Evolutionary conservation across 2,113 vertebrate genomes (phyloP).

Genomic region (Actenoides lindsayi): DNA sequence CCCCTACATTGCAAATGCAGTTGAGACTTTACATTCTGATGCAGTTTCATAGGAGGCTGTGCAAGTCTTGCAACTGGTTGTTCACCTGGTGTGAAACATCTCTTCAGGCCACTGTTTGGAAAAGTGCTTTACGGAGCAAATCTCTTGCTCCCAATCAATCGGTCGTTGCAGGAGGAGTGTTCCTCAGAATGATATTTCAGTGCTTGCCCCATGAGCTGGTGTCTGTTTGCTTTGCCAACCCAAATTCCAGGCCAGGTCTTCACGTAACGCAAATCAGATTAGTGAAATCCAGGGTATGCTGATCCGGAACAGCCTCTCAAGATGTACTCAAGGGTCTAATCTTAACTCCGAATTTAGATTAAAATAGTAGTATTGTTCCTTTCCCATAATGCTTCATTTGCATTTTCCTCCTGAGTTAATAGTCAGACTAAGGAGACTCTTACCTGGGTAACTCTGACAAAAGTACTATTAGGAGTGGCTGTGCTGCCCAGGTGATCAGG

Average conservation of each 20-base stretch:
- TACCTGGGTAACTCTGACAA: neutral
- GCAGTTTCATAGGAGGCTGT: neutral
- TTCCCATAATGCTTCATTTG: neutral
- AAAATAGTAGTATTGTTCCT: constrained; percentile 28
- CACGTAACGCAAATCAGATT: constrained; percentile 47
- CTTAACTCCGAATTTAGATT: constrained; percentile 5
- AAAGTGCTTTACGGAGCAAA: neutral
- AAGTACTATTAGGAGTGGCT: neutral
- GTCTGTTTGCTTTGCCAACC: neutral
- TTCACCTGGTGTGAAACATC: neutral
- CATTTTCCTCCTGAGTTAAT: neutral
- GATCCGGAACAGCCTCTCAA: constrained; percentile 29
- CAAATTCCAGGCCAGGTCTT: constrained; percentile 41
- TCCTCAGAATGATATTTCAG: neutral
- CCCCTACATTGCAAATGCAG: neutral
- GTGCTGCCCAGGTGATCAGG: neutral
- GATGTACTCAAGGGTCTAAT: constrained; percentile 40
- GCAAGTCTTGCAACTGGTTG: neutral
- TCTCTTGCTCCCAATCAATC: neutral
- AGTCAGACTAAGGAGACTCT: neutral
- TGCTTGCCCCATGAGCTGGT: neutral
- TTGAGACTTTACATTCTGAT: neutral
- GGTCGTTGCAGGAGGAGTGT: neutral
- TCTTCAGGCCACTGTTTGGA: neutral
- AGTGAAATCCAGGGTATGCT: constrained; percentile 51